These are phyloP conservation scores for Pocillopora damicornis DNA, from an alignment of 64 coral and sea anemone genomes.

Conservation along the genomic window DNA sequence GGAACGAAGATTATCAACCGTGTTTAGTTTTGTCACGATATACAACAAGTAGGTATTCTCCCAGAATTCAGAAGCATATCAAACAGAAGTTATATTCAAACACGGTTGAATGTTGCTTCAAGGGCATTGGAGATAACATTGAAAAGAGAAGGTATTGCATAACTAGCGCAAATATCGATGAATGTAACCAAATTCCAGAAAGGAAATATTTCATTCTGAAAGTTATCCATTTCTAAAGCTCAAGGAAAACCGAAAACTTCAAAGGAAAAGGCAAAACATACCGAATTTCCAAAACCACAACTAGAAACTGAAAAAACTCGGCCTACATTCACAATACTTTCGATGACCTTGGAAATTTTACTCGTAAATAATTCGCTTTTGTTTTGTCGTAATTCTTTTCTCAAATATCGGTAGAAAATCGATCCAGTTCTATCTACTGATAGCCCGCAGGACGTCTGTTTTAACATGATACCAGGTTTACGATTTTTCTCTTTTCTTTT, in stretches of 20 bases:
- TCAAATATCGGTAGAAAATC: background rate
- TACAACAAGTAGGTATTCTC: background rate
- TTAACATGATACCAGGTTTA: background rate
- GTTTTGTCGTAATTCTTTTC: too few relatives aligned
- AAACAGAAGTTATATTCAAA: background rate
- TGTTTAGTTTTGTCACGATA: constrained; percentile 3
- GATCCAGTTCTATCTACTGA: background rate
- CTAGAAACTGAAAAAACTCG: background rate
- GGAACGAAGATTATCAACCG: background rate
- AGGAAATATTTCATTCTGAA: background rate
- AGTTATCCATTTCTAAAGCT: background rate
- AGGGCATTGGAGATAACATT: background rate
- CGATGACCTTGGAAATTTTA: background rate
- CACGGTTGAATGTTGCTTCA: background rate
- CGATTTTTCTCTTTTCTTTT: background rate
- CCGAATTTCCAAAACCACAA: background rate
- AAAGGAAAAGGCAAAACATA: background rate
- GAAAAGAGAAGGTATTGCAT: background rate
- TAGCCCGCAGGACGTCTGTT: too few relatives aligned
- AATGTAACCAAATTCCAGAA: background rate
- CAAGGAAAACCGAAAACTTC: background rate
- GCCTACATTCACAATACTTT: background rate
- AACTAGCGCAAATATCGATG: background rate
- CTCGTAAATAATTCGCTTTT: too few relatives aligned
- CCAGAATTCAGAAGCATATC: too few relatives aligned